phyloP scores from a whole-genome alignment of 2,113 vertebrate species.

The Naja naja region DNA sequence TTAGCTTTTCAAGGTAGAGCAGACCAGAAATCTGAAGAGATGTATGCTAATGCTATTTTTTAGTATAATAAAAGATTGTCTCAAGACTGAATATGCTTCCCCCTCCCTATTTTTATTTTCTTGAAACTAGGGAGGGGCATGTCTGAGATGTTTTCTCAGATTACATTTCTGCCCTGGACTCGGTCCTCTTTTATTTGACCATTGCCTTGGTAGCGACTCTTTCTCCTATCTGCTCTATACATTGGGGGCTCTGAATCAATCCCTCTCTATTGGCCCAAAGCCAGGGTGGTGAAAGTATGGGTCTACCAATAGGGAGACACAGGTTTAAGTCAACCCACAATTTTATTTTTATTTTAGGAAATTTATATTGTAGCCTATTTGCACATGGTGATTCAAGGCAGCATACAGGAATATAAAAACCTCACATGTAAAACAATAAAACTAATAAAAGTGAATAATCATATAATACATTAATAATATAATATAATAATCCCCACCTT shows the following conservation, averaged over 20 bases:
- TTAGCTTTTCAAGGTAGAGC: not conserved
- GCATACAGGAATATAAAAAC: no score
- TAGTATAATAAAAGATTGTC: not conserved
- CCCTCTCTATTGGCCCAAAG: not conserved
- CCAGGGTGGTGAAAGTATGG: not conserved
- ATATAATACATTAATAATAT: no score
- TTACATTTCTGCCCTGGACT: not conserved
- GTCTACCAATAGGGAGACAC: not conserved
- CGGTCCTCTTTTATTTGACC: not conserved
- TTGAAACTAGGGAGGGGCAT: not conserved
- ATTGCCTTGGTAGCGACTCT: not conserved
- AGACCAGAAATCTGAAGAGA: not conserved
- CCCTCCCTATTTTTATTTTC: not conserved
- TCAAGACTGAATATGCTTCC: not conserved
- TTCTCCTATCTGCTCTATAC: not conserved
- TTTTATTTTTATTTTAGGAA: no score
- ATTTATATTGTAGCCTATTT: no score
- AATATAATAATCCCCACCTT: no score
- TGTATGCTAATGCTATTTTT: not conserved
- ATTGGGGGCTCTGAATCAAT: not conserved
- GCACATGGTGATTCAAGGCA: no score
- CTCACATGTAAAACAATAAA: no score
- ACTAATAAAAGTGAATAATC: no score
- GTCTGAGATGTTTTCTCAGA: not conserved
- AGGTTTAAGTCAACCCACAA: not conserved